Base-by-base conservation (phyloP, 1,140 invertebrate genomes). In the Vollenhovia emeryi region DNA sequence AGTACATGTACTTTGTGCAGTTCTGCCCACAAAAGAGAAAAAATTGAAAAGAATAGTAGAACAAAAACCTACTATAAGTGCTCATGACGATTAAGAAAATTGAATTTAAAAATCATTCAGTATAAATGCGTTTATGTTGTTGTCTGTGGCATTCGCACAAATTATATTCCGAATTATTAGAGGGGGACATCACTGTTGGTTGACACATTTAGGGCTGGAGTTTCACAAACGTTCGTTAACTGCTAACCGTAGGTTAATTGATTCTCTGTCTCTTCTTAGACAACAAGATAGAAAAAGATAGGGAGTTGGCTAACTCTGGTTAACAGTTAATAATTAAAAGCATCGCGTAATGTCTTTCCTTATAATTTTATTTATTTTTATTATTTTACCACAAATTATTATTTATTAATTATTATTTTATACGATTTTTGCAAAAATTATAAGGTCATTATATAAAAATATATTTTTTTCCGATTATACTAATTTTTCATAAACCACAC, bases 1-100 rank as follows among this genome's bases (percentile, higher is more conserved):
- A 18, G 11, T 66, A 59, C 33, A 18, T 68, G 33, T 55, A 79
- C 68, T 79, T 79, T 36, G 30, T 43, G 33, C 6, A 68, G 30
- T 33, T 33, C 5, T n/a, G n/a, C 3, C 40, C 13, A 27, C 43
- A 33, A 40, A 15, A 79, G 68, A 79, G 13, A 33, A 11, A 68
- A 50, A 66, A 52, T 40, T 21, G 8, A 50, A 40, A 30, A 79
- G 3, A 48, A 64, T 24, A 2, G 4, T 33, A 9, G 52, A 50
- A 43, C 7, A n/a, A 30, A 60, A 76, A 76, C 21, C 7, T 76
- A 11, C 62, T 11, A 3, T 30, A n/a, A 18, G 9, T 21, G 11
- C 27, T 45, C 15, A 0, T 50, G 15, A 1, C 13, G 21, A 9
- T 15, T 40, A 57, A 27, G 6, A 6, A 50, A 11, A 55, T 40